A percentile compares a stretch with the other conserved stretches of the same genome.
Evolutionary conservation across 2,797 vertebrate genomes (phyloP).

Genomic region (Clarias pachynema): DNA sequence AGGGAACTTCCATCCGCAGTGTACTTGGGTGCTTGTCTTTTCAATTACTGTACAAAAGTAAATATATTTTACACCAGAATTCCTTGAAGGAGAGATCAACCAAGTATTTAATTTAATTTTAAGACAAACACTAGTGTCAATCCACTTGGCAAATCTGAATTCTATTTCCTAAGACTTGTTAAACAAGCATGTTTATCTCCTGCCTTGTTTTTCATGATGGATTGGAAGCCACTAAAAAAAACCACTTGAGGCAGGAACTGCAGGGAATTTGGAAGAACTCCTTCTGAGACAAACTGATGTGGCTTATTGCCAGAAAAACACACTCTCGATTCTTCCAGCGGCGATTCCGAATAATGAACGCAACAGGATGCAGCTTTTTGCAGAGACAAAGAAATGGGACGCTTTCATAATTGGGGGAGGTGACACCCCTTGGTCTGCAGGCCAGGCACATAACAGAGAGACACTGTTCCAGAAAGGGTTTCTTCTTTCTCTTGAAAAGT

Average conservation of each 20-base stretch:
- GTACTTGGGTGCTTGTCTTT: background rate
- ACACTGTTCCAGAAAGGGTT: background rate
- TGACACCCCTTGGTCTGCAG: background rate
- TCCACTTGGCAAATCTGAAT: slow-evolving; percentile 17
- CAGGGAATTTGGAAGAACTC: slow-evolving; percentile 39
- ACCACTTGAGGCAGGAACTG: slow-evolving; percentile 7
- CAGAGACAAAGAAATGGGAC: slow-evolving; percentile 20
- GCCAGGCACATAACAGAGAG: background rate
- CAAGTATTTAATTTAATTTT: background rate
- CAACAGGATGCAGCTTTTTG: background rate
- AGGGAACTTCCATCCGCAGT: background rate
- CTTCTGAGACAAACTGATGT: slow-evolving; percentile 39
- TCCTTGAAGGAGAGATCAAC: background rate
- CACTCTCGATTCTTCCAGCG: slow-evolving; percentile 9
- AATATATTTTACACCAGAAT: no score
- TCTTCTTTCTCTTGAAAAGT: background rate
- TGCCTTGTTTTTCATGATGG: slow-evolving; percentile 25
- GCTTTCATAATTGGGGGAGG: slow-evolving; percentile 22
- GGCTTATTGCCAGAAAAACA: slow-evolving; percentile 34
- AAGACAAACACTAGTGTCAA: no score
- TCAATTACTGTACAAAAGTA: background rate
- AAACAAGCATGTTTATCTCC: slow-evolving; percentile 25
- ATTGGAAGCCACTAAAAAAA: slow-evolving; percentile 24
- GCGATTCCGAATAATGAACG: slow-evolving; percentile 27
- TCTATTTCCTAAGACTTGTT: background rate